Percentiles rank a stretch among this genome's conserved stretches.
Conservation (phyloP, 2,888 invertebrate species). For the Dynastes tityus region DNA sequence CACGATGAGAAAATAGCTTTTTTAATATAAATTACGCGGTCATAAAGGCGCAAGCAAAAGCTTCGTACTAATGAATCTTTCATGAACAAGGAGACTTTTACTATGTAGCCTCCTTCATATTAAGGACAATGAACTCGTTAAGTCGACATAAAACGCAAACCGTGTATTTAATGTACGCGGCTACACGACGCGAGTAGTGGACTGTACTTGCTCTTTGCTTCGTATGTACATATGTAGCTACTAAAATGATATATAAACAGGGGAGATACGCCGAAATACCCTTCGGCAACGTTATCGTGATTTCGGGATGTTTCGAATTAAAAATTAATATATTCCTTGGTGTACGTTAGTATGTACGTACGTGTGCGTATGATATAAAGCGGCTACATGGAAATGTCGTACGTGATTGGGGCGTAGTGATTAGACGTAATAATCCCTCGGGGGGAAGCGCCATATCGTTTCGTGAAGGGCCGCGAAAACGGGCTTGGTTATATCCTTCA, state of each 20-base stretch:
- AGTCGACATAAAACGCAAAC: slow-evolving; percentile 3
- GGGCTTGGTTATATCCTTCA: slow-evolving; percentile 32
- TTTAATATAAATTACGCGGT: background rate
- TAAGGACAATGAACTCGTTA: slow-evolving; percentile 26
- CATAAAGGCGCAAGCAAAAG: background rate
- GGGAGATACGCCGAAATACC: slow-evolving; percentile 14
- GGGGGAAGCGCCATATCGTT: slow-evolving; percentile 39
- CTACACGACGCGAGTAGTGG: background rate
- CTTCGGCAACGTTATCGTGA: slow-evolving; percentile 22
- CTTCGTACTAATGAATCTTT: background rate
- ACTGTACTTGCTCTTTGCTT: background rate
- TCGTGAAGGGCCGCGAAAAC: slow-evolving; percentile 42
- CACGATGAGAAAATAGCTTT: background rate
- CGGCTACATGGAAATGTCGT: slow-evolving; percentile 38
- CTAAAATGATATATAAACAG: slow-evolving; percentile 5
- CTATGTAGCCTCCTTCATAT: background rate
- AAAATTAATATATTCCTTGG: slow-evolving; percentile 35
- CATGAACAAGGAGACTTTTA: slow-evolving; percentile 7
- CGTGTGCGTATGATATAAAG: slow-evolving; percentile 31
- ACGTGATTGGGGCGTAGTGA: slow-evolving; percentile 47
- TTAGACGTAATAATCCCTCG: slow-evolving; percentile 45
- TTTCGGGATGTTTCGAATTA: slow-evolving; percentile 40
- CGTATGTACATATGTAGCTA: background rate
- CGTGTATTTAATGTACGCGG: slow-evolving; percentile 3
- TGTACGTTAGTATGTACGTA: background rate